These are phyloP conservation scores for Metopolophium dirhodum DNA, from an alignment of 1,140 invertebrate species.

Conservation along the genomic window DNA sequence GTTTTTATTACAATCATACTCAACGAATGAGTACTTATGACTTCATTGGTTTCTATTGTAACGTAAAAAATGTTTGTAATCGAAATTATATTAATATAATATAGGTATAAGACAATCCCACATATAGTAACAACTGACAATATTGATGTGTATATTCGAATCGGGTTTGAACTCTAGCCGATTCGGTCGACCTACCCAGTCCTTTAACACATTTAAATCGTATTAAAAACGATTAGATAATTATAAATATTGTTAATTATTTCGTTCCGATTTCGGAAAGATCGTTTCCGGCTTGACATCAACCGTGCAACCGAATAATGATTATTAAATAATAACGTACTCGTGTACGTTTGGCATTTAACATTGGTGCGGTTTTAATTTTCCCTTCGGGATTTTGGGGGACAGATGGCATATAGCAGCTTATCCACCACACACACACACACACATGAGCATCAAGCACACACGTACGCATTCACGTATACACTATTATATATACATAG, in stretches of 20 bases:
- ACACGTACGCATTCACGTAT: not conserved
- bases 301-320: not conserved
- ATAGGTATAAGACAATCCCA: not conserved
- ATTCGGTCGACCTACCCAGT: no score
- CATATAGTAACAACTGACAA: no score
- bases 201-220: not conserved
- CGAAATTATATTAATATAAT: not conserved
- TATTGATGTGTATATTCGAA: not conserved
- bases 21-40: not conserved
- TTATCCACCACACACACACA: not conserved
- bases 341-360: not conserved
- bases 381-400: not conserved
- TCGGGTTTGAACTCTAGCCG: not conserved
- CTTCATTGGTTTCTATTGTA: constrained; percentile 3
- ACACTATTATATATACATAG: not conserved
- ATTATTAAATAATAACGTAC: not conserved
- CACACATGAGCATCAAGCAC: not conserved
- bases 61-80: not conserved
- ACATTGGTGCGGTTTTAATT: not conserved
- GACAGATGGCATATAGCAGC: constrained; percentile 14
- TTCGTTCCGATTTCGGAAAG: not conserved
- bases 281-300: not conserved
- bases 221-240: not conserved
- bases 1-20: not conserved
- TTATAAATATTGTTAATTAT: not conserved